Evolutionary conservation across 2,888 invertebrate genomes (phyloP).

Genomic region (Agrotis segetum): DNA sequence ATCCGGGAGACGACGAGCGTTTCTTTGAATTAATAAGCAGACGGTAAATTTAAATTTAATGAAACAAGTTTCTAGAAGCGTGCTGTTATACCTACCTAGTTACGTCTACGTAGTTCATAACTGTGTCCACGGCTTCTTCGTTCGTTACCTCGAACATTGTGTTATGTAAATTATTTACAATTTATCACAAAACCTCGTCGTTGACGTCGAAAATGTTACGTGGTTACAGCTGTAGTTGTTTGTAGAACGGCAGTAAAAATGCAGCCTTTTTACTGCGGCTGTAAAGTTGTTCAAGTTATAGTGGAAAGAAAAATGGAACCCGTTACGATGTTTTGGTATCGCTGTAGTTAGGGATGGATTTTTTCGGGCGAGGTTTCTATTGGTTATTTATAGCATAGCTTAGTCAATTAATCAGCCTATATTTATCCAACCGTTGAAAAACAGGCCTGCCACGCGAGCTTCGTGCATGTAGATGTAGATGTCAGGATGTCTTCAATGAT

Average conservation of each 20-base stretch:
- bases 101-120: conserved; percentile 76
- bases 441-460: too few relatives aligned
- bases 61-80: conserved; percentile 84
- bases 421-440: too few relatives aligned
- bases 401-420: too few relatives aligned
- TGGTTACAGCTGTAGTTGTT: conserved; percentile 31
- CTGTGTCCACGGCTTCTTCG: conserved; percentile 69
- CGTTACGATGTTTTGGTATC: background rate
- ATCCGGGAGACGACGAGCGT: conserved; percentile 76
- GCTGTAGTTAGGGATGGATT: background rate
- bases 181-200: conserved; percentile 55
- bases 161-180: conserved; percentile 74
- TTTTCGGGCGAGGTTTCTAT: background rate
- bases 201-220: conserved; percentile 38
- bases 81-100: conserved; percentile 76
- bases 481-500: too few relatives aligned
- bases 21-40: conserved; percentile 86
- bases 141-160: conserved; percentile 74
- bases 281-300: conserved; percentile 30
- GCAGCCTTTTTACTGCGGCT: conserved; percentile 23
- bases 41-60: conserved; percentile 87
- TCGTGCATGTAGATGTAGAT: too few relatives aligned
- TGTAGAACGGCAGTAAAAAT: conserved; percentile 33
- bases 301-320: conserved; percentile 2
- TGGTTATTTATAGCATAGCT: too few relatives aligned